Evolutionary conservation across 1,140 invertebrate species (phyloP), one percentile per base, ranked within the genome.

Genomic region (Paraescarpia echinospica): DNA sequence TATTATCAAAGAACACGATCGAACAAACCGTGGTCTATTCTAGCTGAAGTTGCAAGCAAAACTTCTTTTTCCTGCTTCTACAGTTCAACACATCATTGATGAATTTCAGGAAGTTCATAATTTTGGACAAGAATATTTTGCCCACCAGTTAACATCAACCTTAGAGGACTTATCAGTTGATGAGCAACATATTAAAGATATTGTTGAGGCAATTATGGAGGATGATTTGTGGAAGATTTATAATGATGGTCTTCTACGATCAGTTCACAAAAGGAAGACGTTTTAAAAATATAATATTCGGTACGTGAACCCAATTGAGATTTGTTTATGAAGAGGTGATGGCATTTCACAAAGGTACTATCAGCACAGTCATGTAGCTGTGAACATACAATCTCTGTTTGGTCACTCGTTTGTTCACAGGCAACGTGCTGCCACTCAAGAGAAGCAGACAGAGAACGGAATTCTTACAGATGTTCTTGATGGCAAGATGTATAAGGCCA

Each of bases 1-100:
- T 89, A 34, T 34, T 27, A 41, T 35, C 41, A 41, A 91, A 35
- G 90, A 41, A 35, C 90, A 91, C 34, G 9, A 27, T 41, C 90
- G 9, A 22, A 34, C 34, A 34, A 91, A 91, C 33, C 34, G 9
- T 33, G 90, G 34, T 27, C 90, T 91, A 9, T 34, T 91, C 31
- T 91, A 91, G 9, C 90, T 91, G 34, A 91, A 91, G 41, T 27
- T 91, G 34, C 90, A 91, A 41, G 9, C 90, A 91, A 91, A 91
- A 34, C 33, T 35, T 18, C 33, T 35, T 91, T 22, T 91, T 22
- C 34, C 90, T 91, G 9, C 90, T n/a, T n/a, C n/a, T 91, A 41
- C 41, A 27, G 90, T 91, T 91, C 90, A 91, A 33, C 34, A 34
- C 9, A 91, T 91, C 41, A 34, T 34, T 91, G 90, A 91, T 91